Base-by-base conservation (phyloP, 2,888 invertebrate genomes). In the Dryadula phaetusa region DNA sequence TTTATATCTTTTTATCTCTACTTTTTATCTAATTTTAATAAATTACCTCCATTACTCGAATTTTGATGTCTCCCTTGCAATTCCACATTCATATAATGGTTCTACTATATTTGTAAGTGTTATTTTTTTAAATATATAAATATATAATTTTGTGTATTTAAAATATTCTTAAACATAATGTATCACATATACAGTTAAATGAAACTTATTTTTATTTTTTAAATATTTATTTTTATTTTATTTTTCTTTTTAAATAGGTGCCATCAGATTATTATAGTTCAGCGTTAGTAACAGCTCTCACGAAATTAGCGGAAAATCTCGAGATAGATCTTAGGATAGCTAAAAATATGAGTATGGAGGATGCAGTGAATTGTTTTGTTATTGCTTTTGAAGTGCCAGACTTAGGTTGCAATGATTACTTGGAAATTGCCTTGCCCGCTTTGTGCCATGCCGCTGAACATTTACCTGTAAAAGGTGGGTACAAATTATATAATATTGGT, bases 301-400 rank as follows among this genome's bases (percentile, higher is more conserved):
- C 95, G 60, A 95, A 95, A 1, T 86, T 97, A 66, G 95, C 96
- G 0, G 95, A 95, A 75, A 95, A 94, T 77, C 90, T 97, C 75
- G 95, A 96, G 80, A 94, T 96, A 81, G 96, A 96, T 77, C 86
- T 97, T 63, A 88, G 94, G 81, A 94, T 93, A 82, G 93, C 92
- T 4, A 91, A 90, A 72, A 87, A 82, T 62, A 82, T 90, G 83
- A 83, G 84, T 64, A 77, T 91, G n/a, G 94, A 94, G 54, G 94
- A 94, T 72, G 89, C 93, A 0, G 93, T 94, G 32, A 94, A 94
- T 82, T 94, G 94, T 79, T 83, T 94, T 79, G 84, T 97, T 47
- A 96, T 97, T 69, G 95, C 96, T 28, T 95, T 97, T 79, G 97
- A 97, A 84, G 95, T 97, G 76, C 96, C 96, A 1, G 94, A 93